phyloP scores from a whole-genome alignment of 2,888 invertebrate species.

The Vanessa cardui region DNA sequence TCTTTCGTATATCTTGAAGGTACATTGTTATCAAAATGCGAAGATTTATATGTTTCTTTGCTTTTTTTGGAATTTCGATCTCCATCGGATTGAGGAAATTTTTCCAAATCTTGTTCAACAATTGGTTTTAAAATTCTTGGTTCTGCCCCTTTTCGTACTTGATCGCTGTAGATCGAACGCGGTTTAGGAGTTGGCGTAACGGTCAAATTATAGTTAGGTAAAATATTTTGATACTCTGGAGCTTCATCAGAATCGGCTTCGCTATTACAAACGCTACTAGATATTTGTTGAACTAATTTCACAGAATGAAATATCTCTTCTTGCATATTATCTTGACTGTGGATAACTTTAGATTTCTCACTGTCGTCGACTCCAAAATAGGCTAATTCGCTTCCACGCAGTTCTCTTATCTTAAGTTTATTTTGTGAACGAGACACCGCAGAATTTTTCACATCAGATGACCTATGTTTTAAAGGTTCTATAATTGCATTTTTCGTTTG shows the following conservation, averaged over 20 bases:
- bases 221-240: constrained; percentile 72
- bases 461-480: constrained; percentile 18
- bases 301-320: constrained; percentile 71
- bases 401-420: constrained; percentile 71
- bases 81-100: constrained; percentile 42
- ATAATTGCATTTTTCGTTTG: not conserved
- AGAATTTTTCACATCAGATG: constrained; percentile 39
- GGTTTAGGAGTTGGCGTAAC: constrained; percentile 65
- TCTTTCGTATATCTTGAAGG: constrained; percentile 16
- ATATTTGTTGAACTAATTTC: constrained; percentile 67
- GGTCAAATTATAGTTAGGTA: constrained; percentile 46
- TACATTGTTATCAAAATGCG: not conserved
- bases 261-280: constrained; percentile 71
- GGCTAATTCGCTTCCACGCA: constrained; percentile 83
- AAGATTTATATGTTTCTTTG: constrained; percentile 16
- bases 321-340: constrained; percentile 49
- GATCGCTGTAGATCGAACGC: constrained; percentile 59
- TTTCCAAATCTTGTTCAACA: constrained; percentile 57
- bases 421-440: constrained; percentile 56
- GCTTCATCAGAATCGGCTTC: constrained; percentile 73
- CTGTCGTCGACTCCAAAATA: constrained; percentile 78
- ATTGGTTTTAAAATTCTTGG: constrained; percentile 59
- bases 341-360: constrained; percentile 42
- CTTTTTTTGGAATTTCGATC: constrained; percentile 56
- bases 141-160: constrained; percentile 51